Conservation (phyloP, 2,797 vertebrate species). For the Linurgus olivaceus region DNA sequence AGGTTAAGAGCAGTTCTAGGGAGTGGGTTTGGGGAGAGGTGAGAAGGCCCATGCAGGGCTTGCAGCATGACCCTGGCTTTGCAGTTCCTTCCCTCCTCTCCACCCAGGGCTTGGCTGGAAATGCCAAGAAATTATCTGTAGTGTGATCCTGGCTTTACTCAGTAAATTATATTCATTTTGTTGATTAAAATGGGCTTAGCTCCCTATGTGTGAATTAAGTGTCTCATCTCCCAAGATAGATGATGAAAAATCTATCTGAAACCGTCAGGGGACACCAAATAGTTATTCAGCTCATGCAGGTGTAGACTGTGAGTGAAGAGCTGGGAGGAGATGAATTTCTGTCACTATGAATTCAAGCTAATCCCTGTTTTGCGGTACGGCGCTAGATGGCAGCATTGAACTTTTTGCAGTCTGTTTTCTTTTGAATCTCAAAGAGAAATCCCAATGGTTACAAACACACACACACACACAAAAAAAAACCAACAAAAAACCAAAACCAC, state of each 20-base stretch:
- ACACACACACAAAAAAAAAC: background rate
- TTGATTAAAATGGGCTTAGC: background rate
- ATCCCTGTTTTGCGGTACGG: background rate
- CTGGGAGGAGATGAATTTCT: background rate
- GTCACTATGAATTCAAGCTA: background rate
- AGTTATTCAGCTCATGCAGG: background rate
- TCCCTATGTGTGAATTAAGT: background rate
- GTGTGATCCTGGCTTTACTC: background rate
- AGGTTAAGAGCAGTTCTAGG: background rate
- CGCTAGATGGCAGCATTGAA: constrained; percentile 78
- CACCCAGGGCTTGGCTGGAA: background rate
- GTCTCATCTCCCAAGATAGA: background rate
- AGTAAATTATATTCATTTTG: background rate
- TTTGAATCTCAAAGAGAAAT: background rate
- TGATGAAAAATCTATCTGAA: background rate
- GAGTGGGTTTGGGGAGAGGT: background rate
- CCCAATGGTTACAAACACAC: background rate
- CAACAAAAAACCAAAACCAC: background rate
- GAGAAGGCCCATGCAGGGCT: background rate
- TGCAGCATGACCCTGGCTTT: background rate
- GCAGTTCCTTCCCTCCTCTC: background rate
- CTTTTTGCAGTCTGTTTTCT: background rate
- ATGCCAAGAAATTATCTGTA: background rate
- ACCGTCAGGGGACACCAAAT: background rate
- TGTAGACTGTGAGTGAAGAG: background rate